These are phyloP conservation scores for Lysandra coridon DNA, from an alignment of 2,888 invertebrate species.

Conservation along the genomic window DNA sequence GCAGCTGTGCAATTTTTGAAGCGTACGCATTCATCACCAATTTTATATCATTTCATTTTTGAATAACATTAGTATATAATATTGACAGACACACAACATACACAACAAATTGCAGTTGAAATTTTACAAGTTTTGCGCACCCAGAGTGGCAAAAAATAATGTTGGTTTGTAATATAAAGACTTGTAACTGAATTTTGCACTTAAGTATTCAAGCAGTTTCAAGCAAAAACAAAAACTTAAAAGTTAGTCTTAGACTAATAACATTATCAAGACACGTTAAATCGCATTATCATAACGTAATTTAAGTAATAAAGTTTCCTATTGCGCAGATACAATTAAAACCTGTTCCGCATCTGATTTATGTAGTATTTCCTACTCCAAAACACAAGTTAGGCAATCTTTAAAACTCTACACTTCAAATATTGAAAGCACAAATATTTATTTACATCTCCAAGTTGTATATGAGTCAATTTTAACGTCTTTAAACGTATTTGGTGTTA, in stretches of 20 bases:
- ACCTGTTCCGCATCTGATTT: slow-evolving; percentile 14
- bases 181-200: background rate
- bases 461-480: background rate
- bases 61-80: background rate
- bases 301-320: slow-evolving; percentile 16
- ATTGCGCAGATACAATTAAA: slow-evolving; percentile 17
- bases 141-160: background rate
- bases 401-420: background rate
- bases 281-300: background rate
- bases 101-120: background rate
- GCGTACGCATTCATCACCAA: background rate
- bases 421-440: background rate
- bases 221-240: background rate
- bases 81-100: background rate
- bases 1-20: slow-evolving; percentile 29
- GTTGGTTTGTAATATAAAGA: background rate
- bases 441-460: background rate
- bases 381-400: background rate
- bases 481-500: background rate
- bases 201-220: background rate
- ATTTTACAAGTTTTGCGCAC: background rate
- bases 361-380: slow-evolving; percentile 2
- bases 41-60: slow-evolving; percentile 23
- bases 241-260: background rate
- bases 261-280: background rate